These are phyloP conservation scores for Carduelis carduelis DNA, from an alignment of 2,797 vertebrate species.

Conservation along the genomic window DNA sequence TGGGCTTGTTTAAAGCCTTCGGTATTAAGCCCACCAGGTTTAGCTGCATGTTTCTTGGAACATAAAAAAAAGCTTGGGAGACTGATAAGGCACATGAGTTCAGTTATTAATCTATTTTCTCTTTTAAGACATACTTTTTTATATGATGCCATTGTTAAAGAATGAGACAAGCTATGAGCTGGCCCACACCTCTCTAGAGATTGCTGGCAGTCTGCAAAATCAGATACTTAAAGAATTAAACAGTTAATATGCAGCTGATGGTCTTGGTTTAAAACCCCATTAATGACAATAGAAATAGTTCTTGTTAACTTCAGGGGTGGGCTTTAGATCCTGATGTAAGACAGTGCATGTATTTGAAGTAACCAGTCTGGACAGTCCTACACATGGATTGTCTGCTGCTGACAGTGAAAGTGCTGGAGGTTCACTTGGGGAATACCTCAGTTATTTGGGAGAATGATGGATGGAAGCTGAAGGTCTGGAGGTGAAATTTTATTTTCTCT, in stretches of 20 bases:
- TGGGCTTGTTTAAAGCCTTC: slow-evolving; percentile 6
- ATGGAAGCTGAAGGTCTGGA: background rate
- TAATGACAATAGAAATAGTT: background rate
- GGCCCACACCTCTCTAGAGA: background rate
- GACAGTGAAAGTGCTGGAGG: background rate
- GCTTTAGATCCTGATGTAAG: background rate
- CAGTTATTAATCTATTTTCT: background rate
- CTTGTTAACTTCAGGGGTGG: background rate
- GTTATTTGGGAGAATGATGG: background rate
- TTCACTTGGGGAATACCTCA: background rate
- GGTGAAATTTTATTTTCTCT: background rate
- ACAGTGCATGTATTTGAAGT: background rate
- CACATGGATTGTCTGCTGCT: background rate
- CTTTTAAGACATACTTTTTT: background rate
- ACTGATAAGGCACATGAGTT: background rate
- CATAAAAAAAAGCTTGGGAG: background rate
- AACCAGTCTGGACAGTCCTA: background rate
- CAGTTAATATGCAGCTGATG: background rate
- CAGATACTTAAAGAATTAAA: background rate
- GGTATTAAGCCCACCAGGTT: background rate
- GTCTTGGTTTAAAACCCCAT: background rate
- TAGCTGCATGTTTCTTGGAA: background rate
- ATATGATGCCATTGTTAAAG: background rate
- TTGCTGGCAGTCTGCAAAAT: background rate
- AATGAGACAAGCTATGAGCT: background rate